Evolutionary conservation across 2,888 invertebrate species (phyloP).

Genomic region (Asteroscopus sphinx): DNA sequence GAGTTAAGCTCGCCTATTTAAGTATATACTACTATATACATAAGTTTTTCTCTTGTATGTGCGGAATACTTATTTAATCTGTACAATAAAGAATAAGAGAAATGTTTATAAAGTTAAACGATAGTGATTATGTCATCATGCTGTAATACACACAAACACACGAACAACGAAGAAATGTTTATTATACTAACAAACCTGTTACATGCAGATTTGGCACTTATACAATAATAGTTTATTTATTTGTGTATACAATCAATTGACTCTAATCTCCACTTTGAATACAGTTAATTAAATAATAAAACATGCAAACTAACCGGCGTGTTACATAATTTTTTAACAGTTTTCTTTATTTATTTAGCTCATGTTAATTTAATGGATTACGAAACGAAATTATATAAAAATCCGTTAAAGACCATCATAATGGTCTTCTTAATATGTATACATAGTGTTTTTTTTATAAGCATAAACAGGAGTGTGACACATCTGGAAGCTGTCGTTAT

Average conservation of each 20-base stretch:
- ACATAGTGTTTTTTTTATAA: constrained; percentile 18
- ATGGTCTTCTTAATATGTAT: neutral
- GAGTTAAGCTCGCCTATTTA: too few relatives aligned
- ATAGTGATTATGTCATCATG: constrained; percentile 7
- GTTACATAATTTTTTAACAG: constrained; percentile 38
- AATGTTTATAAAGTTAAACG: constrained; percentile 2
- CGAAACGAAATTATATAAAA: constrained; percentile 54
- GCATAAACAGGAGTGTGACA: constrained; percentile 24
- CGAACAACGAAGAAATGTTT: constrained; percentile 11
- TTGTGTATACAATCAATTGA: constrained; percentile 21
- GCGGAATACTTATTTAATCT: too few relatives aligned
- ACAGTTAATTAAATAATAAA: constrained; percentile 29
- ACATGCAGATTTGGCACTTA: constrained; percentile 28
- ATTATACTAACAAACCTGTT: constrained; percentile 13
- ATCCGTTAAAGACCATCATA: constrained; percentile 10
- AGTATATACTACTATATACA: too few relatives aligned
- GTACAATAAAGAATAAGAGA: too few relatives aligned
- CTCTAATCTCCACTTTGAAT: constrained; percentile 35
- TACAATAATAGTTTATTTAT: constrained; percentile 29
- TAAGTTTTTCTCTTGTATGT: too few relatives aligned
- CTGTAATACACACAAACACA: constrained; percentile 4
- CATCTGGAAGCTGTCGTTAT: constrained; percentile 40
- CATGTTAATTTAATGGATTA: constrained; percentile 36
- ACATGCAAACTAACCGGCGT: constrained; percentile 20
- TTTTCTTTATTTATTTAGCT: constrained; percentile 35